Evolutionary conservation across 1,140 invertebrate species (phyloP).

Genomic region (Drosophila pallidifrons): DNA sequence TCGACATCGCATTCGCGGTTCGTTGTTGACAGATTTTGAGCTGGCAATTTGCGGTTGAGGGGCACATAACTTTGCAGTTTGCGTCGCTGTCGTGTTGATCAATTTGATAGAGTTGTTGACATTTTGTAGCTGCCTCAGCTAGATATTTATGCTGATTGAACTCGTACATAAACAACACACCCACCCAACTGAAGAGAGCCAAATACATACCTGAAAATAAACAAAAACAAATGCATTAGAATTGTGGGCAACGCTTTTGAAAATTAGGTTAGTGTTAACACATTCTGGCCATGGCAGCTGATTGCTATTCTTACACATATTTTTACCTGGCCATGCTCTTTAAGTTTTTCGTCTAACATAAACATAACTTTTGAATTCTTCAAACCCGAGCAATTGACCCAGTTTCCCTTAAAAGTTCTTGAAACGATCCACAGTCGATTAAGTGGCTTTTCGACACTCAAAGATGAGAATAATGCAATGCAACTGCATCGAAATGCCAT

Average conservation of each 20-base stretch:
- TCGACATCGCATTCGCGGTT: too few relatives aligned
- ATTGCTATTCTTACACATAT: slow-evolving; percentile 11
- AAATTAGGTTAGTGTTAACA: slow-evolving; percentile 72
- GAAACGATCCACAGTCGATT: slow-evolving; percentile 57
- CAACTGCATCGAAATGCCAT: slow-evolving; percentile 45
- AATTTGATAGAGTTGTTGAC: slow-evolving; percentile 75
- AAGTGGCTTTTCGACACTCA: slow-evolving; percentile 61
- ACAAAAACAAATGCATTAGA: slow-evolving; percentile 65
- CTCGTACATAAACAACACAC: slow-evolving; percentile 26
- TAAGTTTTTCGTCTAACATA: slow-evolving; percentile 55
- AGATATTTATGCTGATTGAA: slow-evolving; percentile 75
- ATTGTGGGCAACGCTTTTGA: slow-evolving; percentile 34
- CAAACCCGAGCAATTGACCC: slow-evolving; percentile 68
- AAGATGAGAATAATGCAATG: slow-evolving; percentile 45
- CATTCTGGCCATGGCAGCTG: slow-evolving; percentile 47
- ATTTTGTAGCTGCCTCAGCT: slow-evolving; percentile 60
- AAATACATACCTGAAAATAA: slow-evolving; percentile 74
- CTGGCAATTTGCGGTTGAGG: slow-evolving; percentile 67
- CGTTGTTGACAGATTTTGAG: slow-evolving; percentile 71
- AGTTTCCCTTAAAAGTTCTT: slow-evolving; percentile 42
- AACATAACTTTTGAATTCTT: slow-evolving; percentile 57
- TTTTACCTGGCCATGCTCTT: slow-evolving; percentile 60
- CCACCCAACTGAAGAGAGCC: slow-evolving; percentile 23
- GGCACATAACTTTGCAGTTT: slow-evolving; percentile 38
- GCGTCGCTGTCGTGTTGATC: slow-evolving; percentile 51